Evolutionary conservation across 1,140 invertebrate genomes (phyloP), one percentile per base, ranked within the genome.

Genomic region (Heliothis virescens): DNA sequence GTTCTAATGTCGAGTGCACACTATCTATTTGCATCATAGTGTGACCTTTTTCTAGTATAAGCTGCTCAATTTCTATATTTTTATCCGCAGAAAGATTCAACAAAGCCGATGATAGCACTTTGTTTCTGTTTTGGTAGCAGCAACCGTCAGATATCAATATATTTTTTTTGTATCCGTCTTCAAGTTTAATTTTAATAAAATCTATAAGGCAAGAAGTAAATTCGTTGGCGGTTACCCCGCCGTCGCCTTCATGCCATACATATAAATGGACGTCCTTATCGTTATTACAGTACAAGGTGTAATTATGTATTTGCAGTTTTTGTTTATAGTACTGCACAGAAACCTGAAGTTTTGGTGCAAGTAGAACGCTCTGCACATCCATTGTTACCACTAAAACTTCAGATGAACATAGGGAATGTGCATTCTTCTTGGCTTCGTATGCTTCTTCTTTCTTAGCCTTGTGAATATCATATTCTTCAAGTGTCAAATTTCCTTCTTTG

Each of bases 231-330:
- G 83, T 81, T 57, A 88, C 86, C n/a, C 85, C 85, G 12, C 87
- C 88, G 57, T 89, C 81, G 15, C 73, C 85, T 83, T 90, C 86
- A 81, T 90, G 82, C 86, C 87, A 88, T n/a, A 89, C 81, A 84
- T 89, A 86, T 11, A 89, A 67, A 67, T 72, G 53, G 7, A 88
- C 88, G 79, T 89, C 79, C 76, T 81, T 81, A 73, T 79, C 79
- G 76, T 85, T 84, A 10, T 84, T 65, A 41, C 71, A 60, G 62
- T 89, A 89, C 15, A 88, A 73, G 18, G 83, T 82, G 41, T 84
- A 85, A 80, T 88, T 84, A 75, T 90, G 87, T 21, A 86, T 11
- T 74, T 84, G 81, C 1, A 87, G 55, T 80, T 89, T 87, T 78
- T 83, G 75, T 73, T 85, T 87, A 60, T 86, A 89, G 55, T 85